Evolutionary conservation across 2,797 vertebrate species (phyloP), one percentile per base, ranked within the genome.

Genomic region (Thaleichthys pacificus): DNA sequence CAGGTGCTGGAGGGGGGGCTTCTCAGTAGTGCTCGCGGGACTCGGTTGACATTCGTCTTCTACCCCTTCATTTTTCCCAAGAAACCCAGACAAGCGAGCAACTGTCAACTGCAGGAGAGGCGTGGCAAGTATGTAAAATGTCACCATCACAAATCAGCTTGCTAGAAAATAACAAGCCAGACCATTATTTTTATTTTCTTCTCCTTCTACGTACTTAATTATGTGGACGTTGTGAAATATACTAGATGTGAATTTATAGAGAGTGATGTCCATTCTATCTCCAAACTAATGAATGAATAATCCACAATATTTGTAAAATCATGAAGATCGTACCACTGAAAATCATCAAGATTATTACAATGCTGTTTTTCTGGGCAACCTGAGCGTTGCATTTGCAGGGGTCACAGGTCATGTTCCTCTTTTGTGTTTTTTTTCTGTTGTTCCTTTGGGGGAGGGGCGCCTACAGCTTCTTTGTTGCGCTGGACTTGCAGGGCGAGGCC

Each of bases 1-100:
- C 95, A 97, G 96, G 96, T 97, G 93, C 91, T 42, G 74, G 87
- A 90, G 91, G 91, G 67, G 67, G 67, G 28, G 19, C 11, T 22
- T 21, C 66, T 56, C 15, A 67, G 24, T 14, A 22, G 49, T 61
- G 92, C 91, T 91, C 92, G 89, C 88, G 88, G 91, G 88, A 88
- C 87, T 86, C 91, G 85, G 84, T 89, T 89, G 89, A 92, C 93
- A 93, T 92, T 92, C 89, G 91, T 91, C 58, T 61, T 58, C 89
- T 24, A 86, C 88, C 85, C 85, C 84, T 80, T 81, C 68, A 66
- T 65, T 91, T 82, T 84, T 78, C 93, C 90, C 5, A 4, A 54
- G 51, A n/a, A 6, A 54, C 15, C 15, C 51, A 54, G 51, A n/a
- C 51, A 54, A 54, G 51, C 57, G 32, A 81, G 75, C 80, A 67